Base-by-base conservation (phyloP, 1,140 invertebrate species). In the Venustaconcha ellipsiformis region DNA sequence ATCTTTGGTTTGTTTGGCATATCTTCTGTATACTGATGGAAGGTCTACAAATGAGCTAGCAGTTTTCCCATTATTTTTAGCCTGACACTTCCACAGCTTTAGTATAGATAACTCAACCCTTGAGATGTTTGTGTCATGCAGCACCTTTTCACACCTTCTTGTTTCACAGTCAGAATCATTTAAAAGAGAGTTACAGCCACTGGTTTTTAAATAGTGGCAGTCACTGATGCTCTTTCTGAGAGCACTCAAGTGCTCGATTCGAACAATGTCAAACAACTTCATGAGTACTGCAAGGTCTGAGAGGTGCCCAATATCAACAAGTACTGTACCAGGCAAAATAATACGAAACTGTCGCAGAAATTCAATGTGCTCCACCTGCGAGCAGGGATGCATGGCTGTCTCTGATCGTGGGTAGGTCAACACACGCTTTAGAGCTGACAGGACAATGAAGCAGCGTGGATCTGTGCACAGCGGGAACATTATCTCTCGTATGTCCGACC, bases 401-500 rank as follows among this genome's bases (percentile, higher is more conserved):
- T 75, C 67, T 23, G 66, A 70, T 6, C 23, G 59, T 3, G 74
- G 57, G 56, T 71, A 71, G 12, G 20, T 57, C 13, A 67, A 37
- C 1, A 70, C 18, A 15, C 14, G 30, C n/a, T 76, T 76, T 57
- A 76, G 26, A 17, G 69, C 64, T 15, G 58, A 23, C 14, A 76
- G 69, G n/a, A 76, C 74, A 20, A 76, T 58, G 57, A 56, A n/a
- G 64, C 74, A 76, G 12, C 56, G 23, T 14, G 69, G 26, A 30
- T 65, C 20, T n/a, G 74, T 48, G 30, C 74, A 76, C 74, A 62
- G 72, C 0, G 72, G 30, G 4, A 76, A 60, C 14, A 76, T 15
- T 5, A n/a, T 6, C 57, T 76, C 74, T 37, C 72, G 71, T 14
- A 76, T 37, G 66, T 76, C 74, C 1, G 68, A 30, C 74, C 74